These are phyloP conservation scores for Leptogaster cylindrica DNA, from an alignment of 2,888 invertebrate species.

Conservation along the genomic window DNA sequence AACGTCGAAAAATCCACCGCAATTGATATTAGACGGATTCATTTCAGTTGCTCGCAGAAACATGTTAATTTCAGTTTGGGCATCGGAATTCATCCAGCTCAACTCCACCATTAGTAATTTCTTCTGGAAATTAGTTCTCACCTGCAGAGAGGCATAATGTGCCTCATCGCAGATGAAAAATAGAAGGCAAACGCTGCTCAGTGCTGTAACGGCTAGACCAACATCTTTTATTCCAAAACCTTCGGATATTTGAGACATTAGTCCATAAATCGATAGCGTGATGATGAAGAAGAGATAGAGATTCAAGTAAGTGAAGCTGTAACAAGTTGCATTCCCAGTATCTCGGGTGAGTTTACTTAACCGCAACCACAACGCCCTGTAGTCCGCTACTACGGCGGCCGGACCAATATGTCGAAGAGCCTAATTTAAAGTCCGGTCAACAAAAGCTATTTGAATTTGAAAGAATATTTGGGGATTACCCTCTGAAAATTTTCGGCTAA, in stretches of 20 bases:
- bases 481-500: conserved; percentile 74
- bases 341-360: conserved; percentile 72
- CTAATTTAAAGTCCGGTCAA: no score
- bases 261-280: conserved; percentile 75
- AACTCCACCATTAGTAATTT: conserved; percentile 74
- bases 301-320: conserved; percentile 72
- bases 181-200: conserved; percentile 70
- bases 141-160: conserved; percentile 75
- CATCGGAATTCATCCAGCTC: conserved; percentile 78
- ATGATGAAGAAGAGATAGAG: conserved; percentile 75
- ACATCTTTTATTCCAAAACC: conserved; percentile 77
- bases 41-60: conserved; percentile 77
- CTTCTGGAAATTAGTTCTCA: conserved; percentile 76
- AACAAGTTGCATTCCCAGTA: conserved; percentile 72
- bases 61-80: conserved; percentile 79
- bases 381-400: conserved; percentile 72
- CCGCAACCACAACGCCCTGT: conserved; percentile 74
- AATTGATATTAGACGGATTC: conserved; percentile 76
- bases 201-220: conserved; percentile 71
- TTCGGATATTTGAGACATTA: conserved; percentile 75
- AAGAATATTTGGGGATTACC: conserved; percentile 54
- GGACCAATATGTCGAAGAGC: conserved; percentile 73
- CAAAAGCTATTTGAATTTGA: no score
- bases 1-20: conserved; percentile 76
- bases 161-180: conserved; percentile 78